Percentiles rank a stretch among this genome's conserved stretches.
Evolutionary conservation across 2,113 vertebrate species (phyloP).

Genomic region (Rhombomys opimus): DNA sequence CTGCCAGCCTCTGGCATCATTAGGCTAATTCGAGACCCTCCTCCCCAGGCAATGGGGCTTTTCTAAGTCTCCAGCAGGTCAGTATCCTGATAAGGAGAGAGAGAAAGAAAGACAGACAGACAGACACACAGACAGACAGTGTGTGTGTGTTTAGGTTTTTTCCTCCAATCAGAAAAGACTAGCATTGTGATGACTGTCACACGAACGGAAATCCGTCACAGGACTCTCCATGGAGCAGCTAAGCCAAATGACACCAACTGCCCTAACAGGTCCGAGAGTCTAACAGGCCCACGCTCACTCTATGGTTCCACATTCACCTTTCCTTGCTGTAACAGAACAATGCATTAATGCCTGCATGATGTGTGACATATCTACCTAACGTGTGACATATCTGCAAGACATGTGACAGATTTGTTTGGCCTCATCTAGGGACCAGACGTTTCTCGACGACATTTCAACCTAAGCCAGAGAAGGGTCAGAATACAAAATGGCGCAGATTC

Average conservation of each 20-base stretch:
- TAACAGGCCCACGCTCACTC: background rate
- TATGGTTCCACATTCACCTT: background rate
- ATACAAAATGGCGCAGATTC: background rate
- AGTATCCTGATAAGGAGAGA: background rate
- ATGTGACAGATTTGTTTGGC: background rate
- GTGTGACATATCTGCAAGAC: background rate
- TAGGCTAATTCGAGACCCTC: background rate
- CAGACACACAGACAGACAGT: background rate
- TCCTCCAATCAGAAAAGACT: conserved; percentile 40
- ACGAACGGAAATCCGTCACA: background rate
- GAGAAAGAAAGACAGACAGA: background rate
- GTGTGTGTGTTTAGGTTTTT: background rate
- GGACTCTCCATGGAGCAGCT: background rate
- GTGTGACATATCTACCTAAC: background rate
- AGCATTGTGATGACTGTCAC: background rate
- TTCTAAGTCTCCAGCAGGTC: background rate
- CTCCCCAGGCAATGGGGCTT: background rate
- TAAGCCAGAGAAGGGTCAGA: conserved; percentile 17
- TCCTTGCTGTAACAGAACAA: background rate
- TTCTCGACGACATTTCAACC: background rate
- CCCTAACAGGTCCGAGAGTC: background rate
- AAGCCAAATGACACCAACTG: background rate
- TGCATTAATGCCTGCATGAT: background rate
- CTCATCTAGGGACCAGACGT: background rate
- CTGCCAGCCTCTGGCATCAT: background rate